Base-by-base conservation (phyloP, 1,140 invertebrate species). In the Plectrocnemia conspersa region DNA sequence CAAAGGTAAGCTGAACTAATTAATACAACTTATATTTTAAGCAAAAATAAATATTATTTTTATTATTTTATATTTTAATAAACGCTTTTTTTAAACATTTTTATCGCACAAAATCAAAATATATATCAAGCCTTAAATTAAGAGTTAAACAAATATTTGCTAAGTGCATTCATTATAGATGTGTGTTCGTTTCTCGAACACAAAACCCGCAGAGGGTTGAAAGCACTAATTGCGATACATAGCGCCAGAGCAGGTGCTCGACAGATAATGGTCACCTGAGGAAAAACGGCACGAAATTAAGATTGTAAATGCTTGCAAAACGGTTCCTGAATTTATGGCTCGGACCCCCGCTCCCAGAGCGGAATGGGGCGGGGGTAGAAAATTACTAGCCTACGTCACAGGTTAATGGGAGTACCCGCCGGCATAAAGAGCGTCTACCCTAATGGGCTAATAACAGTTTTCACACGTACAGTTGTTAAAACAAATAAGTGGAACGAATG, bases 381-480 rank as follows among this genome's bases (percentile, higher is more conserved):
- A 47, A 47, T 47, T 47, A 47, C 44, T 13, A n/a, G 44, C 7
- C 35, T 6, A 38, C 35, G 42, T 45, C 42, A 23, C 22, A 16
- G 42, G 42, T n/a, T 45, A 23, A 45, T 45, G 42, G 18, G 42
- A 23, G 42, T 22, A 2, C 35, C 5, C 35, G 35, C n/a, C n/a
- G n/a, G n/a, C 18, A 38, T 38, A 38, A 38, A 38, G 35, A 38
- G 10, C 25, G 42, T 45, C 22, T 25, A 11, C 42, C 42, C 13
- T 45, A 45, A 45, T 23, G 42, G 22, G 18, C 42, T 23, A 23
- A 45, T 45, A 23, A 45, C 42, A 22, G 42, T 45, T 45, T 45
- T 21, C 18, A 23, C 42, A 23, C 19, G 44, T 25, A 29, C 5
- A 44, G 16, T 44, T 9, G 4, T 22, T 44, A 9, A 36, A 47